Evolutionary conservation across 2,113 vertebrate genomes (phyloP).

Genomic region (Hydrolagus affinis): DNA sequence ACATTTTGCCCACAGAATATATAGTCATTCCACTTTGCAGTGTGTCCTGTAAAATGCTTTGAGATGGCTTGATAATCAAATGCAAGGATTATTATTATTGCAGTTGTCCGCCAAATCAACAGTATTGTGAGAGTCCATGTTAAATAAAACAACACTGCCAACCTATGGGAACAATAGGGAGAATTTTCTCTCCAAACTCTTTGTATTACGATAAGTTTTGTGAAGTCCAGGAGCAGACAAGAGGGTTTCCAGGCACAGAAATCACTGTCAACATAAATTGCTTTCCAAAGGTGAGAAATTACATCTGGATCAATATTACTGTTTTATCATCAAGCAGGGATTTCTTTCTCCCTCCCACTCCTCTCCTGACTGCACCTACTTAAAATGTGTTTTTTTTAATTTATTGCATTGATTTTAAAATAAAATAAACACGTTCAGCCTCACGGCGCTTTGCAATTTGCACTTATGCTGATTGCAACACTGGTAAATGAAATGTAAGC

Average conservation of each 20-base stretch:
- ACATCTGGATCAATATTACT: constrained; percentile 21
- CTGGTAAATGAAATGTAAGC: background rate
- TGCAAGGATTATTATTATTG: no score
- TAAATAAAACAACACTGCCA: no score
- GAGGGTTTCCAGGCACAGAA: constrained; percentile 22
- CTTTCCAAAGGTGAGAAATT: constrained; percentile 10
- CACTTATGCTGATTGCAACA: background rate
- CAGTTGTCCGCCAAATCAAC: no score
- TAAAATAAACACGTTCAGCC: constrained; percentile 1
- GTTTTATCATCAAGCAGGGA: background rate
- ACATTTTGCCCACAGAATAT: no score
- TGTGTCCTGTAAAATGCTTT: no score
- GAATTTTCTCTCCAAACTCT: no score
- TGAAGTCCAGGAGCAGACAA: no score
- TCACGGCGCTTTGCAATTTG: background rate
- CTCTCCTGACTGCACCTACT: background rate
- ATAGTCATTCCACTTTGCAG: no score
- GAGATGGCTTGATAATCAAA: no score
- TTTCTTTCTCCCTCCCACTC: background rate
- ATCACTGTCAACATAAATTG: background rate
- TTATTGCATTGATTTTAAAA: background rate
- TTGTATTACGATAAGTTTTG: no score
- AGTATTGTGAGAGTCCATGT: no score
- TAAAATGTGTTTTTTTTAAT: background rate
- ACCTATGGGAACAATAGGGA: no score